Base-by-base conservation (phyloP, 2,113 vertebrate species). In the Galemys pyrenaicus region DNA sequence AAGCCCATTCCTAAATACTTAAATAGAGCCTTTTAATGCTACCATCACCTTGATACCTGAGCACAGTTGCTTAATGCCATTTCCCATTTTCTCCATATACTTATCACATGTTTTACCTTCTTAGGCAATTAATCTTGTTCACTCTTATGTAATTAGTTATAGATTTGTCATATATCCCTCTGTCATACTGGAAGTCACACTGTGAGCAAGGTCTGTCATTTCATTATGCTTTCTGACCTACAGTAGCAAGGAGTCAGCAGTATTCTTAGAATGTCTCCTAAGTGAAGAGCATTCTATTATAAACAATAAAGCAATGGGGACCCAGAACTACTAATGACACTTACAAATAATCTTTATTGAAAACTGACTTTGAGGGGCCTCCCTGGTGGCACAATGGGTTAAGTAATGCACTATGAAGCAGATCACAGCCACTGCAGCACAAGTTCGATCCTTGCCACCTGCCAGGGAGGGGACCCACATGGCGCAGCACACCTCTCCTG, bases 281-380 rank as follows among this genome's bases (percentile, higher is more conserved):
- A 83, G 32, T 62, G 37, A 83, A 94, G 46, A 84, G 1, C 5
- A 88, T 37, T 51, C 46, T 35, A n/a, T 60, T 88, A 83, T 44
- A 78, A 96, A 93, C 5, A 93, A 94, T 49, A 92, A 95, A 87
- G 17, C 26, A 87, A 56, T 3, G 62, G 26, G 6, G 16, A 84
- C 41, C 20, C 32, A 86, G 71, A 91, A 46, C 22, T 68, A 46
- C 30, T 74, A 86, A 30, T 51, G 30, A 86, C 82, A 86, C 46
- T 68, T 75, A 91, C 5, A 68, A 26, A 8, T 51, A 51, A 54
- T 86, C 35, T 94, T 62, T 26, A 88, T 1, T 41, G 39, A 89
- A 28, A 58, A 80, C 80, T 91, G 75, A 75, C 28, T 84, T 49
- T 62, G 19, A 91, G 10, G 6, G n/a, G n/a, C n/a, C n/a, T n/a